Percentiles rank a stretch among this genome's conserved stretches.
Conservation (phyloP, 1,140 invertebrate species). For the Doryteuthis pealeii region DNA sequence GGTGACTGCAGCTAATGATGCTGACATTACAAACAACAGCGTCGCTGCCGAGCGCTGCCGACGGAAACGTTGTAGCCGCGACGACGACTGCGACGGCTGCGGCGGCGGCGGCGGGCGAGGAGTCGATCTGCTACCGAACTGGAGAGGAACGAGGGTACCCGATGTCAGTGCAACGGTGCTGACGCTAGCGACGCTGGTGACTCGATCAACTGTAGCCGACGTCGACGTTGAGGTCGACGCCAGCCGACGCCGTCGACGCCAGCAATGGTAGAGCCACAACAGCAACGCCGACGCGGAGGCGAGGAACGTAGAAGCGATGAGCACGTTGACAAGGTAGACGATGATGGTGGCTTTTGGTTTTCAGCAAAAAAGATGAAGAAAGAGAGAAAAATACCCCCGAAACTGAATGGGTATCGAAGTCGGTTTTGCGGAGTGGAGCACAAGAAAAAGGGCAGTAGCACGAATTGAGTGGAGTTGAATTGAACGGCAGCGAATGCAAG, state of each 20-base stretch:
- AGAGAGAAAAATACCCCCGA: too few species aligned
- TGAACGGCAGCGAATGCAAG: too few species aligned
- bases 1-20: background rate
- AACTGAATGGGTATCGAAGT: too few species aligned
- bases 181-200: background rate
- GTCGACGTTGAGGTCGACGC: background rate
- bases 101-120: too few species aligned
- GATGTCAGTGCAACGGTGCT: too few species aligned
- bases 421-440: too few species aligned
- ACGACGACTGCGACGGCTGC: slow-evolving; percentile 4
- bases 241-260: background rate
- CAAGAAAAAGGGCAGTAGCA: too few species aligned
- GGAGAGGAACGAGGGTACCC: too few species aligned
- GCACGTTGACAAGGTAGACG: slow-evolving; percentile 12
- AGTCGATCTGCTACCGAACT: too few species aligned
- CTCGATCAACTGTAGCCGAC: background rate
- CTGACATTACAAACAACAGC: slow-evolving; percentile 16
- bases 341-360: slow-evolving; percentile 12
- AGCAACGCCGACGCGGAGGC: background rate
- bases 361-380: background rate
- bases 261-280: background rate
- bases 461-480: too few species aligned
- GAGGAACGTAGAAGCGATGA: slow-evolving; percentile 7
- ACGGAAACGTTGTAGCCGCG: background rate
- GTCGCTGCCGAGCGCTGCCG: slow-evolving; percentile 8